Base-by-base conservation (phyloP, 1,140 invertebrate genomes). In the Temnothorax longispinosus region DNA sequence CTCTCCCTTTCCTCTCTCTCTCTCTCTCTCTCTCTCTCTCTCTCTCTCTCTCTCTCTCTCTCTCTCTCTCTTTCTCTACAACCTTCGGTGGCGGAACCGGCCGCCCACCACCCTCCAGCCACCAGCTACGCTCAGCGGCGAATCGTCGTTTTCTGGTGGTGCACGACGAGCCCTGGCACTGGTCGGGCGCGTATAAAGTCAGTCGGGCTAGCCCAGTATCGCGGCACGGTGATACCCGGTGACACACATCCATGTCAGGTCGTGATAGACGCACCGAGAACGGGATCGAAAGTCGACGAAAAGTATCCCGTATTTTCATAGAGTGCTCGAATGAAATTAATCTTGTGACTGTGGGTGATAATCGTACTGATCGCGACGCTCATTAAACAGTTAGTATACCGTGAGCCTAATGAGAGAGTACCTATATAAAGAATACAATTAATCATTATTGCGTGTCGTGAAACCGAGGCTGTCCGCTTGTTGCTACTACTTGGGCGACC, bases 91-190 rank as follows among this genome's bases (percentile, higher is more conserved):
- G 38, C 86, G 67, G 56, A 56, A 72, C 85, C 74, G 8, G 21
- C 64, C 56, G 62, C 89, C 81, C 32, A 81, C 87, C 77, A 78
- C 87, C 87, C 77, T 52, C 21, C 74, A 27, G 44, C 71, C 78
- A 32, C 62, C 62, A 62, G 80, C 85, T 78, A 84, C 87, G 75
- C 82, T 90, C 88, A 65, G 75, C 85, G 65, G 44, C 89, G 88
- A 90, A 90, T 87, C 89, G 60, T 72, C 90, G 90, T 91, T 90
- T 90, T 89, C 91, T 90, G 88, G 80, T 91, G 87, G 87, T 86
- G 85, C 85, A 88, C 90, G 87, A 88, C 90, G 89, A 90, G 78
- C 86, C 89, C 82, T 76, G 76, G 78, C 76, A 56, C 71, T 75
- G 87, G 54, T 85, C 44, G 69, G 89, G 27, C 76, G 87, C 78